Conservation (phyloP, 2,797 vertebrate species). For the Megalops cyprinoides region DNA sequence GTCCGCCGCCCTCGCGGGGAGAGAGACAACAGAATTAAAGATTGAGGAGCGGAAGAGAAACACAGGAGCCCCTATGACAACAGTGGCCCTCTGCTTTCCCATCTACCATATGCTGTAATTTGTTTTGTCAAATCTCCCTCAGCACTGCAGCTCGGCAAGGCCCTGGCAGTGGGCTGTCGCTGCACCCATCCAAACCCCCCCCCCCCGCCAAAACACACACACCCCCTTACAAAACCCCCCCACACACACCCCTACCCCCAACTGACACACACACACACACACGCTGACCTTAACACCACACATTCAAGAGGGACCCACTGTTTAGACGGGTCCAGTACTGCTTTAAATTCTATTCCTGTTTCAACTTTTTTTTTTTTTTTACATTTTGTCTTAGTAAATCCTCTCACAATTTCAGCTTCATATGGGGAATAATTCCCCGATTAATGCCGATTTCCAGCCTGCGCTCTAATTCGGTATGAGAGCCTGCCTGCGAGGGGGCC, state of each 20-base stretch:
- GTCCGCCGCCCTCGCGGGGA: constrained; percentile 69
- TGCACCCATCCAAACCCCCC: not conserved
- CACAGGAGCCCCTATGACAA: constrained; percentile 65
- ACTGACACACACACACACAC: not conserved
- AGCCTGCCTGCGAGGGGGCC: not conserved
- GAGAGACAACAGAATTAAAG: constrained; percentile 82
- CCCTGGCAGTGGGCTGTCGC: constrained; percentile 39
- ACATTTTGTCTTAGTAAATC: not conserved
- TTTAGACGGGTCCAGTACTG: not conserved
- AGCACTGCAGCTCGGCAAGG: constrained; percentile 63
- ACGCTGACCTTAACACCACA: not conserved
- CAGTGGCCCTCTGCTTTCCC: constrained; percentile 73
- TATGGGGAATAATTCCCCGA: not conserved
- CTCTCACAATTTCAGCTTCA: not conserved
- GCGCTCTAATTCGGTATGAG: not conserved
- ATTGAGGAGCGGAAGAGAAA: constrained; percentile 70
- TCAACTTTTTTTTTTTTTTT: not conserved
- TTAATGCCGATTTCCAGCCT: not conserved
- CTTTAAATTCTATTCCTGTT: not conserved
- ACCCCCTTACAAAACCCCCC: constrained; percentile 36
- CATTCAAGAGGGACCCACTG: not conserved
- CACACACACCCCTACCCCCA: constrained; percentile 27
- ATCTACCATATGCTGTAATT: constrained; percentile 84
- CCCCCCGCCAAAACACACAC: not conserved
- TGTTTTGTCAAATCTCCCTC: constrained; percentile 79